phyloP scores from a whole-genome alignment of 2,888 invertebrate species.

The Cremastinae sp. region DNA sequence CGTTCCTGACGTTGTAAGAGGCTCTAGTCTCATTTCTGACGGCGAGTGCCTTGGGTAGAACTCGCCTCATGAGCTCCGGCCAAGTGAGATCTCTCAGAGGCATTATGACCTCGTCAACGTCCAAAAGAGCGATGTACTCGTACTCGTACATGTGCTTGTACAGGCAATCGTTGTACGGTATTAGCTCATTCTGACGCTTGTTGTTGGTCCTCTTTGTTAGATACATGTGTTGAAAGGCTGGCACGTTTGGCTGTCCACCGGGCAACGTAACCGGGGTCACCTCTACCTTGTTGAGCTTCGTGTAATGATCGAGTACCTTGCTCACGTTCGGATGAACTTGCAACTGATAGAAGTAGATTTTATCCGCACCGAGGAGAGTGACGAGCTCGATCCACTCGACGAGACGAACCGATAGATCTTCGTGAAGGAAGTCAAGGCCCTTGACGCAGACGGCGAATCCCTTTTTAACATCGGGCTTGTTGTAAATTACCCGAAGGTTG shows the following conservation, averaged over 20 bases:
- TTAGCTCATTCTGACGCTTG: constrained; percentile 96
- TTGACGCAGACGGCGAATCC: constrained; percentile 96
- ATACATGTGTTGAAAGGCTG: constrained; percentile 93
- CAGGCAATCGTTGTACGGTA: constrained; percentile 97
- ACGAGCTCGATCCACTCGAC: constrained; percentile 97
- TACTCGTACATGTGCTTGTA: constrained; percentile 95
- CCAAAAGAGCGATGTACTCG: constrained; percentile 93
- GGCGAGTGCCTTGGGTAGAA: constrained; percentile 86
- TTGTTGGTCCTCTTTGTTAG: constrained; percentile 94
- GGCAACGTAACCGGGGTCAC: constrained; percentile 92
- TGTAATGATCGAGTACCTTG: constrained; percentile 87
- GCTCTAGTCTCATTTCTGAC: constrained; percentile 86
- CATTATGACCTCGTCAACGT: constrained; percentile 97
- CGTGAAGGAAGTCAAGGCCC: constrained; percentile 95
- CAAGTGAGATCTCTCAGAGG: constrained; percentile 89
- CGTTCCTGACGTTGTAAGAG: constrained; percentile 93
- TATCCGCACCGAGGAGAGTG: constrained; percentile 92
- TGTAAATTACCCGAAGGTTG: constrained; percentile 90
- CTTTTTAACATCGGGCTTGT: constrained; percentile 86
- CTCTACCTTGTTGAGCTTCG: constrained; percentile 85
- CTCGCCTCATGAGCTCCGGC: constrained; percentile 89
- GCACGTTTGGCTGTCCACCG: constrained; percentile 94
- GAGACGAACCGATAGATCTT: constrained; percentile 92
- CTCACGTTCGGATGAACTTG: constrained; percentile 96
- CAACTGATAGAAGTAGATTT: constrained; percentile 88